A percentile compares a stretch with the other conserved stretches of the same genome.
Conservation (phyloP, 2,797 vertebrate genomes). For the Pseudotriccus pelzelni region DNA sequence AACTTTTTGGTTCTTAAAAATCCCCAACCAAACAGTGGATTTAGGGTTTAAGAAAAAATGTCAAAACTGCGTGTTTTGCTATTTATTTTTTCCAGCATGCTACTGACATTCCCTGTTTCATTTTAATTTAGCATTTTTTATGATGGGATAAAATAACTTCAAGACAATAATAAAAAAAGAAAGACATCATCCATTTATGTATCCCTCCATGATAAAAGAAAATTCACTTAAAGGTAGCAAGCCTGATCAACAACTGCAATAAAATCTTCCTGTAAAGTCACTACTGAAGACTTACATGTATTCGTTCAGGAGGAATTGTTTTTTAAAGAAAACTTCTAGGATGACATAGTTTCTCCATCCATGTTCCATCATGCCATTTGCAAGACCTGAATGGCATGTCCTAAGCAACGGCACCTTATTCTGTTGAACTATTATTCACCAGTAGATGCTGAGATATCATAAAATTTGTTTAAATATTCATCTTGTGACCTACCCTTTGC, state of each 20-base stretch:
- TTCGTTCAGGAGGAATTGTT: too few relatives aligned
- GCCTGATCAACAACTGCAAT: background rate
- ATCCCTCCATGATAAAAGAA: background rate
- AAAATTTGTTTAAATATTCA: conserved; percentile 29
- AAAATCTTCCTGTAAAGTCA: background rate
- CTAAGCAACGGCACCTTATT: background rate
- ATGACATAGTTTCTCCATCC: background rate
- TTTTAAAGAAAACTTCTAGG: background rate
- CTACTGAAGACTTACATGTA: background rate
- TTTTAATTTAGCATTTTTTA: background rate
- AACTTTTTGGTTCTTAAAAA: background rate
- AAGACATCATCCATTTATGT: background rate
- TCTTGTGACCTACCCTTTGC: background rate
- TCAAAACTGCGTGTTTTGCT: background rate
- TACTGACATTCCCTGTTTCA: background rate
- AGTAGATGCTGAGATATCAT: background rate
- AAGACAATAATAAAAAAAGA: background rate
- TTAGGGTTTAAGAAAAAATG: background rate
- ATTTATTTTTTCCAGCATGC: background rate
- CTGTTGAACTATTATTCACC: background rate
- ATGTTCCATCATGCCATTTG: background rate
- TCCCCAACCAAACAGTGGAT: background rate
- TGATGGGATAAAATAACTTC: background rate
- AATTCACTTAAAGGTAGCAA: background rate
- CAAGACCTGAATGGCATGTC: background rate